Conservation (phyloP, 1,140 invertebrate genomes). For the Oncopeltus fasciatus region DNA sequence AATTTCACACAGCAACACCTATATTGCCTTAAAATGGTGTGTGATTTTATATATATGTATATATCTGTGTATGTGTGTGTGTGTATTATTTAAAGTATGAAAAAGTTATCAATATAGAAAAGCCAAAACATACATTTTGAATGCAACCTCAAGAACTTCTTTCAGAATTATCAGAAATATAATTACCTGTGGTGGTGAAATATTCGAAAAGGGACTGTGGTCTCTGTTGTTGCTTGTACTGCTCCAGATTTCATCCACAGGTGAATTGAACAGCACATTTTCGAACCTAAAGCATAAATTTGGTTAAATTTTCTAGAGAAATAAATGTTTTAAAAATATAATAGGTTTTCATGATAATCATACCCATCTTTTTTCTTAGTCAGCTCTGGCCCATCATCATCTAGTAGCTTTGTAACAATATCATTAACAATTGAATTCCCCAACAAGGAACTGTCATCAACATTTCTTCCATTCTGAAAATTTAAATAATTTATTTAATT, state of each 20-base stretch:
- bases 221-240: background rate
- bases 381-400: conserved; percentile 15
- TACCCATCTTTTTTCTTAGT: conserved; percentile 13
- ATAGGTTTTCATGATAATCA: background rate
- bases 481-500: background rate
- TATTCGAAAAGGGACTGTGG: conserved; percentile 4
- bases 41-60: too few species aligned
- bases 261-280: background rate
- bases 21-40: too few species aligned
- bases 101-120: too few species aligned
- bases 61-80: too few species aligned
- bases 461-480: conserved; percentile 12
- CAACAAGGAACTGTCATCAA: conserved; percentile 17
- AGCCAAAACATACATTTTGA: too few species aligned
- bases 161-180: too few species aligned
- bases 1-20: too few species aligned
- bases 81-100: too few species aligned
- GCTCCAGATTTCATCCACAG: conserved; percentile 10
- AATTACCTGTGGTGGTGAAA: background rate
- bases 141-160: too few species aligned
- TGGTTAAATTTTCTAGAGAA: background rate
- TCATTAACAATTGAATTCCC: conserved; percentile 19
- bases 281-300: conserved; percentile 10
- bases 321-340: background rate
- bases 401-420: conserved; percentile 19